These are phyloP conservation scores for Passer domesticus DNA, from an alignment of 2,113 vertebrate species.

Conservation along the genomic window DNA sequence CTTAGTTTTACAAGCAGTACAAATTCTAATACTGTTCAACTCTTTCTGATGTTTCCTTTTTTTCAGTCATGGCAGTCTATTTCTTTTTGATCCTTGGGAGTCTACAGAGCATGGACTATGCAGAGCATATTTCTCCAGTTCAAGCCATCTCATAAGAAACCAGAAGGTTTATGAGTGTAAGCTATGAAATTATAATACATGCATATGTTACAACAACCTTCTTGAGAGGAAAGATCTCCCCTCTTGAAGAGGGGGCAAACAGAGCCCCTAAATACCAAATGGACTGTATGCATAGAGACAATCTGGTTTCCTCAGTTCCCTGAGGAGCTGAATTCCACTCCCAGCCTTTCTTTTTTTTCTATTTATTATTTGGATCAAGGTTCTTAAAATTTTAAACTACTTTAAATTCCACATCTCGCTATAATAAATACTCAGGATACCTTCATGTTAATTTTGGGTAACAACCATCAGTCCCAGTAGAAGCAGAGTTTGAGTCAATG, in stretches of 20 bases:
- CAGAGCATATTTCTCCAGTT: conserved; percentile 45
- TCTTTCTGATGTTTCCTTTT: conserved; percentile 16
- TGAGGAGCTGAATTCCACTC: not conserved
- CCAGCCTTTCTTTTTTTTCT: not conserved
- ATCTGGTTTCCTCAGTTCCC: not conserved
- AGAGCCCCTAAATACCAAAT: not conserved
- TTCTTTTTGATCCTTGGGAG: conserved; percentile 55
- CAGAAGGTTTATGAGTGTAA: conserved; percentile 28
- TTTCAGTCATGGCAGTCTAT: conserved; percentile 36
- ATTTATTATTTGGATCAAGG: not conserved
- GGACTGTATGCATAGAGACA: not conserved
- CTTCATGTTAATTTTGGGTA: not conserved
- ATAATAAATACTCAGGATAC: not conserved
- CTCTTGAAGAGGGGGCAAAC: not conserved
- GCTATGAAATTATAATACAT: not conserved
- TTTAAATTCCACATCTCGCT: not conserved
- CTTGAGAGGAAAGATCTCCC: not conserved
- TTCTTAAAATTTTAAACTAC: not conserved
- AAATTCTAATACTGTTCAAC: not conserved
- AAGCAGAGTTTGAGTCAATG: not conserved
- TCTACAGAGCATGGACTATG: conserved; percentile 36
- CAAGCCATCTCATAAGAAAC: conserved; percentile 45
- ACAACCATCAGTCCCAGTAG: not conserved
- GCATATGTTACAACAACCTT: not conserved
- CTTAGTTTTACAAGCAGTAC: not conserved